Evolutionary conservation across 2,113 vertebrate genomes (phyloP).

Genomic region (Tiliqua scincoides): DNA sequence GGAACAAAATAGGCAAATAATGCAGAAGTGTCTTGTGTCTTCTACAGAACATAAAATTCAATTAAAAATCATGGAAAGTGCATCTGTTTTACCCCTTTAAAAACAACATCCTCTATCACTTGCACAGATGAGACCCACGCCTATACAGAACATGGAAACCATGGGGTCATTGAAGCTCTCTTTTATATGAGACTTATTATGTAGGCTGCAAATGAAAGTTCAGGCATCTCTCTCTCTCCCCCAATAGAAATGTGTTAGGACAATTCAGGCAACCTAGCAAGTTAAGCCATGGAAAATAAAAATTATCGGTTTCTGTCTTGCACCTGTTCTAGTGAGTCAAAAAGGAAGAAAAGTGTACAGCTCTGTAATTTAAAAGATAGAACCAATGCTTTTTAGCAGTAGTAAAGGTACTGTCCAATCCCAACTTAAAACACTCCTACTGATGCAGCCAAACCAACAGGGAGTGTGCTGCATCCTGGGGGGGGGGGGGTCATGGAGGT

Average conservation of each 20-base stretch:
- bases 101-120: neutral
- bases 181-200: slow-evolving; percentile 2
- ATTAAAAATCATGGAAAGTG: slow-evolving; percentile 1
- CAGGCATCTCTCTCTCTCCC: slow-evolving; percentile 2
- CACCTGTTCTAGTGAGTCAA: neutral
- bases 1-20: neutral
- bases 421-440: no score
- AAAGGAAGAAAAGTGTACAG: neutral
- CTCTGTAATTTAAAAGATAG: neutral
- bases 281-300: slow-evolving; percentile 14
- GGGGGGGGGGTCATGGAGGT: no score
- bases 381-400: slow-evolving; percentile 15
- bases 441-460: no score
- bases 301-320: slow-evolving; percentile 2
- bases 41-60: neutral
- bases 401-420: neutral
- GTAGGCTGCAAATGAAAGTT: slow-evolving; percentile 16
- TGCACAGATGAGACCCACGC: neutral
- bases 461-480: no score
- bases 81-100: neutral
- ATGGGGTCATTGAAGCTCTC: neutral
- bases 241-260: slow-evolving; percentile 20
- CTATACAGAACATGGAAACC: slow-evolving; percentile 1
- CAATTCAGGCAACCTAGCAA: neutral
- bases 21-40: neutral